Conservation (phyloP, 2,797 vertebrate genomes). For the Megalops cyprinoides region DNA sequence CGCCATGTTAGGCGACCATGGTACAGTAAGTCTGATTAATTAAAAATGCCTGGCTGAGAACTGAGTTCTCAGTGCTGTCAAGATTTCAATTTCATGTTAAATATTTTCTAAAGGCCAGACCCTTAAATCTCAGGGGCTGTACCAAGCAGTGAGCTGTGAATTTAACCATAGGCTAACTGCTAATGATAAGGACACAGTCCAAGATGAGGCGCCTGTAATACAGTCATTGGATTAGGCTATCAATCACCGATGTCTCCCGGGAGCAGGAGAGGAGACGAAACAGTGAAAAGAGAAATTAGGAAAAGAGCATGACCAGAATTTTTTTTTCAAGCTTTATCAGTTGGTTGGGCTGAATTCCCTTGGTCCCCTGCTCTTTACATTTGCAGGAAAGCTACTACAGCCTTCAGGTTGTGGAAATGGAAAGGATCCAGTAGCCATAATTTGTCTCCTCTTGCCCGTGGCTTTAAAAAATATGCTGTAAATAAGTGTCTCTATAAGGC, state of each 20-base stretch:
- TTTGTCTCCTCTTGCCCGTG: slow-evolving; percentile 35
- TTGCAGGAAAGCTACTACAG: slow-evolving; percentile 30
- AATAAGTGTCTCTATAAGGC: slow-evolving; percentile 19
- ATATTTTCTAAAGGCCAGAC: slow-evolving; percentile 90
- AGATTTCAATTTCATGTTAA: slow-evolving; percentile 91
- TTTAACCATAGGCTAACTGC: slow-evolving; percentile 88
- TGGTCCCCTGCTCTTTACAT: slow-evolving; percentile 39
- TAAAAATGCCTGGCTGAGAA: slow-evolving; percentile 78
- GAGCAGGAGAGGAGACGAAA: slow-evolving; percentile 79
- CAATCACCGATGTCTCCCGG: slow-evolving; percentile 80
- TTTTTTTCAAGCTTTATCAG: slow-evolving; percentile 73
- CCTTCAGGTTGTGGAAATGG: slow-evolving; percentile 29
- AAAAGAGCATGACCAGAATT: slow-evolving; percentile 78
- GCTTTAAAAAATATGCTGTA: slow-evolving; percentile 38
- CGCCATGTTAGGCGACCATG: slow-evolving; percentile 73
- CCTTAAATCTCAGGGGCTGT: slow-evolving; percentile 87
- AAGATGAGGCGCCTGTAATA: slow-evolving; percentile 80
- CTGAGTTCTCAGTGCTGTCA: slow-evolving; percentile 82
- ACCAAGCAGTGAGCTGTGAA: slow-evolving; percentile 86
- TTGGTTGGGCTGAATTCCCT: slow-evolving; percentile 62
- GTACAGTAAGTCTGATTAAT: slow-evolving; percentile 83
- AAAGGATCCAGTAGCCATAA: slow-evolving; percentile 26
- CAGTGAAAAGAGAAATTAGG: slow-evolving; percentile 79
- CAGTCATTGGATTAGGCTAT: slow-evolving; percentile 87
- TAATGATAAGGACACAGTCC: slow-evolving; percentile 87